Percentiles rank a stretch among this genome's conserved stretches.
Conservation (phyloP, 2,797 vertebrate genomes). For the Naso thynnoides region DNA sequence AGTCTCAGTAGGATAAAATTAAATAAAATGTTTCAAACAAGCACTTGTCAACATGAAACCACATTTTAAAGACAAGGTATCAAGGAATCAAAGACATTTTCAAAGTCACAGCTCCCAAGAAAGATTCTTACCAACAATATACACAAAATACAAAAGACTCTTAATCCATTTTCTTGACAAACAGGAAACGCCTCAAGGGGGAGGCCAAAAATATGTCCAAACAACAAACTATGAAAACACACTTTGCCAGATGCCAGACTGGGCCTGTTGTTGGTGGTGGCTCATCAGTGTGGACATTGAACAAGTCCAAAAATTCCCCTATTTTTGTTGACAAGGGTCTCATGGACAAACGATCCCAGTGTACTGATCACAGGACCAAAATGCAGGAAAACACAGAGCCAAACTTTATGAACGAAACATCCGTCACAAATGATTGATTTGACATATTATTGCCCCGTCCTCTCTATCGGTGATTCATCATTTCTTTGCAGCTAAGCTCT, state of each 20-base stretch:
- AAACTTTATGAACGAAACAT: slow-evolving; percentile 17
- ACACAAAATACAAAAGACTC: neutral
- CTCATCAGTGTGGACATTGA: neutral
- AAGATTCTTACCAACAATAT: no score
- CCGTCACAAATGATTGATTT: slow-evolving; percentile 26
- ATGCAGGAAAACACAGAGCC: neutral
- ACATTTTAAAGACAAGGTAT: neutral
- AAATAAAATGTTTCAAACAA: no score
- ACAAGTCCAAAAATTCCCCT: no score
- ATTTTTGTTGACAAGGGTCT: no score
- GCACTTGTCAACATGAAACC: neutral
- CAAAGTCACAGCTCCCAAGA: no score
- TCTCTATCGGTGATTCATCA: slow-evolving; percentile 38
- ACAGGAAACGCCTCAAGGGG: neutral
- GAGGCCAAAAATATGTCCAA: neutral
- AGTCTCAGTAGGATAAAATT: no score
- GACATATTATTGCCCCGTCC: slow-evolving; percentile 30
- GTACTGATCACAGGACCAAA: neutral
- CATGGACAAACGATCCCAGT: neutral
- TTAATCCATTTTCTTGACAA: neutral
- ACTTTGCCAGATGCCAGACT: neutral
- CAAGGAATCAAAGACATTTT: no score
- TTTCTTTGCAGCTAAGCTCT: slow-evolving; percentile 28
- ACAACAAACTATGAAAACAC: neutral
- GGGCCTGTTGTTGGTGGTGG: neutral